A percentile compares a stretch with the other conserved stretches of the same genome.
phyloP scores from a whole-genome alignment of 2,797 vertebrate species.

The Smutsia temminckii region DNA sequence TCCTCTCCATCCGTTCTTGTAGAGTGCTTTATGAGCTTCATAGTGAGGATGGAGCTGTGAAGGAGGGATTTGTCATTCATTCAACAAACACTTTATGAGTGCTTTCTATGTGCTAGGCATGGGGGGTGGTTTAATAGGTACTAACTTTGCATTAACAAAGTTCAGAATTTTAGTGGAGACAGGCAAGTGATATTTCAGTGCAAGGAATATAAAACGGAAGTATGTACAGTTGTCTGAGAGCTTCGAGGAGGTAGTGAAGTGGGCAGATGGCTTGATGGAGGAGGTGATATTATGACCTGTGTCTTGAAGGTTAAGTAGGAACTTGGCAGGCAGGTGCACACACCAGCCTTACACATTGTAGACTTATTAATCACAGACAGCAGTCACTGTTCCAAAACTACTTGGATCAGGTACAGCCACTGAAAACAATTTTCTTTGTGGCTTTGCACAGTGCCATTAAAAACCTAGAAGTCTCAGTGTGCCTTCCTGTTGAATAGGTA shows the following conservation, averaged over 20 bases:
- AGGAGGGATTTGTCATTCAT: not conserved
- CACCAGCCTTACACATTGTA: not conserved
- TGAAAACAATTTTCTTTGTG: not conserved
- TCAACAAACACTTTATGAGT: not conserved
- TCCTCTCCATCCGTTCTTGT: not conserved
- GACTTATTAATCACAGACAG: not conserved
- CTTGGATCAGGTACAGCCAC: not conserved
- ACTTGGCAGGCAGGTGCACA: not conserved
- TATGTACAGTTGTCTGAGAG: not conserved
- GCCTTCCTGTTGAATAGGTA: not conserved
- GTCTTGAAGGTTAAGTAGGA: not conserved
- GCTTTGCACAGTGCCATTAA: not conserved
- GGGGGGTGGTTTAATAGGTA: not conserved
- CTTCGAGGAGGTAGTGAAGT: not conserved
- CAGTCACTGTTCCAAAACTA: not conserved
- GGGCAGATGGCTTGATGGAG: not conserved
- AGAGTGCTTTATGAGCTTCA: not conserved
- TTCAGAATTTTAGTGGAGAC: not conserved
- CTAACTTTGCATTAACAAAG: not conserved
- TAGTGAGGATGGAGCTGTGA: not conserved
- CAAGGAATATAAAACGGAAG: not conserved
- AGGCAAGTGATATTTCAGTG: not conserved
- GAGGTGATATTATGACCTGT: not conserved
- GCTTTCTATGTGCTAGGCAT: too few species aligned
- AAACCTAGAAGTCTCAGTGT: not conserved